phyloP scores from a whole-genome alignment of 1,140 invertebrate genomes.

The Agrilus planipennis region DNA sequence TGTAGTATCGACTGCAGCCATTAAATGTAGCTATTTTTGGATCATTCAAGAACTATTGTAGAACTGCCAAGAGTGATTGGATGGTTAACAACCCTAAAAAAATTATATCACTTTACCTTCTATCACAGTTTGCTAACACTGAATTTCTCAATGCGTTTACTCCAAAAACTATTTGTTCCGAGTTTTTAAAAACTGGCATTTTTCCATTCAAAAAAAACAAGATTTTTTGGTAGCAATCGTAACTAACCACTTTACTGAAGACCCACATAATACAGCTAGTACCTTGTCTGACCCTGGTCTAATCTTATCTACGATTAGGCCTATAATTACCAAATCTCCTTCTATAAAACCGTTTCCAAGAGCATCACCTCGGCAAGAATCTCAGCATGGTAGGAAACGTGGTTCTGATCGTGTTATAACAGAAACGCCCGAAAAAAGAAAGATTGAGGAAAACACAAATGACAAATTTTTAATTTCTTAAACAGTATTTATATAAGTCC shows the following conservation, averaged over 20 bases:
- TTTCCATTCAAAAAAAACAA: conserved; percentile 4
- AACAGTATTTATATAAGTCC: conserved; percentile 4
- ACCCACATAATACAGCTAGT: too few relatives aligned
- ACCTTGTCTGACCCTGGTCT: too few relatives aligned
- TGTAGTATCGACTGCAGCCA: not conserved
- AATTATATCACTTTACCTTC: not conserved
- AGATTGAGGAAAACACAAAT: not conserved
- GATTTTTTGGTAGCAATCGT: too few relatives aligned
- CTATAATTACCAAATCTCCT: too few relatives aligned
- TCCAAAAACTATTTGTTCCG: not conserved
- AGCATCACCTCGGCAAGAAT: too few relatives aligned
- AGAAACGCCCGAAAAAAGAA: too few relatives aligned
- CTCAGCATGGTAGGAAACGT: too few relatives aligned
- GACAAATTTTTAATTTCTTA: conserved; percentile 1
- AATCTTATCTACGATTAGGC: too few relatives aligned
- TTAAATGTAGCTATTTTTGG: not conserved
- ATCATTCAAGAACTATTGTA: not conserved
- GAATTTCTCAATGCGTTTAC: not conserved
- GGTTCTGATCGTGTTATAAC: too few relatives aligned
- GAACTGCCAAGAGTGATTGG: not conserved
- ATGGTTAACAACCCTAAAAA: not conserved
- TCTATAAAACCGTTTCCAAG: too few relatives aligned
- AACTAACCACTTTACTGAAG: too few relatives aligned
- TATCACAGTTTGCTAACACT: not conserved
- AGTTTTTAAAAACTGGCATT: not conserved